Base-by-base conservation (phyloP, 2,888 invertebrate genomes). In the Leucophora obtusa region DNA sequence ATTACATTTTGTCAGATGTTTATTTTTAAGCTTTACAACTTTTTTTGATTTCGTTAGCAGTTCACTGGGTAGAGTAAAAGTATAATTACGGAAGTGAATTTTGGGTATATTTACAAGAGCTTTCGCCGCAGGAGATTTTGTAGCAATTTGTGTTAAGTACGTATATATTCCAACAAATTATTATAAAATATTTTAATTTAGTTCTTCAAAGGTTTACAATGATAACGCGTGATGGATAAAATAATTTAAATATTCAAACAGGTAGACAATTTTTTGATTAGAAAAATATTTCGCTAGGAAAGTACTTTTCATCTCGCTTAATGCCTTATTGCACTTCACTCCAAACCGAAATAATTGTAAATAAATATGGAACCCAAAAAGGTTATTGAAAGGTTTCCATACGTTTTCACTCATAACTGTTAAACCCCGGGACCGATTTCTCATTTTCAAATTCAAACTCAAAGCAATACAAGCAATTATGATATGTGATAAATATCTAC, bases 1-100 rank as follows among this genome's bases (percentile, higher is more conserved):
- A 81, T 81, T 73, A 70, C 65, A 73, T 62, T 58, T 72, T 76
- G 59, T 76, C 63, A 65, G 56, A 18, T 63, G 72, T 68, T 69
- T 66, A 51, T 56, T 72, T 56, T 38, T 50, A 75, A 68, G 50
- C 56, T 68, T 51, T 62, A 38, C 7, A 51, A 6, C 18, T 11
- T 38, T 51, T 24, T 33, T 24, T 60, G 56, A 28, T 56, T 5
- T 15, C 21, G 56, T 58, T 60, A 21, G 33, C 33, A 24, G 59
- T 43, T 43, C 4, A 1, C 6, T n/a, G 43, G 10, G 47, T 50
- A 62, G 18, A 47, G 33, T 47, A 14, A n/a, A 47, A n/a, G 53
- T 47, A 21, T 53, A 38, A 53, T 65, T 59, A 7, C 70, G 70
- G 33, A 65, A 71, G 65, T 71, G 33, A 59, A 53, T 53, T 53